These are phyloP conservation scores for Cavia aperea DNA, from an alignment of 2,113 vertebrate genomes.

Conservation along the genomic window DNA sequence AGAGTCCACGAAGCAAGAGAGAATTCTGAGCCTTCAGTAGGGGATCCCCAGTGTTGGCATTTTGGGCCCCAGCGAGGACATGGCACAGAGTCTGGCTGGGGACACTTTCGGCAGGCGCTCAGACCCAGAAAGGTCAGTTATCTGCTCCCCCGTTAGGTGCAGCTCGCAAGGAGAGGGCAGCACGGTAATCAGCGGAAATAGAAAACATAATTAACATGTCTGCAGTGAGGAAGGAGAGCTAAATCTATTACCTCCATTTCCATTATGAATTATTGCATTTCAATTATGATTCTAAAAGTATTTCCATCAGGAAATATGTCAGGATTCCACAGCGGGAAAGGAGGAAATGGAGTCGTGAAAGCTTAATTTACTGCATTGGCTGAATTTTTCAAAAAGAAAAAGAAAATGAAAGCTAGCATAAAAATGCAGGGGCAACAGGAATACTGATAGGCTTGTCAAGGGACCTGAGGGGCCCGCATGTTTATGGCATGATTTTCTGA, in stretches of 20 bases:
- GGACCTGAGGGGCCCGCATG: too few species aligned
- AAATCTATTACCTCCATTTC: constrained; percentile 47
- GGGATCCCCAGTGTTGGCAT: too few species aligned
- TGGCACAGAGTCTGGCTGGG: accelerated
- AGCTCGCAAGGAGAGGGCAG: too few species aligned
- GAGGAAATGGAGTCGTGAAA: constrained; percentile 55
- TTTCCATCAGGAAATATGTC: constrained; percentile 68
- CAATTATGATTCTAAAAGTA: constrained; percentile 62
- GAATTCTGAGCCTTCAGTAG: background rate
- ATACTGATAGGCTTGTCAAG: accelerated
- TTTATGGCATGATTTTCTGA: accelerated
- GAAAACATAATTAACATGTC: constrained; percentile 67
- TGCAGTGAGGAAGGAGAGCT: constrained; percentile 57
- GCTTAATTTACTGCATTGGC: constrained; percentile 54
- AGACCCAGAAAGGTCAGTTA: background rate
- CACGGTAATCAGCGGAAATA: constrained; percentile 58
- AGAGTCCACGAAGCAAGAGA: background rate
- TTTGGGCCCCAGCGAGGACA: background rate
- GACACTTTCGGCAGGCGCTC: background rate
- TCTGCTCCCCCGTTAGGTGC: background rate
- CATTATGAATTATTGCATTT: constrained; percentile 57
- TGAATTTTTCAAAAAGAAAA: constrained; percentile 19
- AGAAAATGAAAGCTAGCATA: background rate
- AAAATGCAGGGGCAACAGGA: background rate
- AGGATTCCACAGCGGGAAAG: constrained; percentile 41